phyloP scores from a whole-genome alignment of 2,113 vertebrate genomes.

The Zosterops pallidus region DNA sequence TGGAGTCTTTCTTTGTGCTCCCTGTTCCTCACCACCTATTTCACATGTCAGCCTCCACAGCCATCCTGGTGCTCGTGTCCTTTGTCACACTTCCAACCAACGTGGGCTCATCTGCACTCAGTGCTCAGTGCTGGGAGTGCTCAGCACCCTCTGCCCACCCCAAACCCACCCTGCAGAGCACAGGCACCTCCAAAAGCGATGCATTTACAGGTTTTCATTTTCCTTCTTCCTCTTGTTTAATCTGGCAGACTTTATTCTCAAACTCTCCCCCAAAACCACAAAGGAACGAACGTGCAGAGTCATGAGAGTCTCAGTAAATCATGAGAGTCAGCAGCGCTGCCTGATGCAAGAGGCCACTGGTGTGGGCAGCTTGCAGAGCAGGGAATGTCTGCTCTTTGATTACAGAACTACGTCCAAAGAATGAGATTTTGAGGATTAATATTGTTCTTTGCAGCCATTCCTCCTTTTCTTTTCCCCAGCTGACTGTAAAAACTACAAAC shows the following conservation, averaged over 20 bases:
- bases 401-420: neutral
- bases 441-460: neutral
- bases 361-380: neutral
- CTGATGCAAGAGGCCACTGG: neutral
- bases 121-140: rapidly evolving
- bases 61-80: neutral
- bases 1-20: slow-evolving; percentile 17
- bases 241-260: neutral
- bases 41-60: neutral
- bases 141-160: neutral
- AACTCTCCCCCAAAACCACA: neutral
- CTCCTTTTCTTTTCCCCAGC: neutral
- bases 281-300: neutral
- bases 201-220: rapidly evolving
- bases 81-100: rapidly evolving
- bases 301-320: neutral
- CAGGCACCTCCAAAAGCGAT: rapidly evolving
- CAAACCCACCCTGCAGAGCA: neutral
- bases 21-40: slow-evolving; percentile 7
- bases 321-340: neutral
- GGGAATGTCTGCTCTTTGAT: neutral
- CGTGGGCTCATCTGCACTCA: neutral
- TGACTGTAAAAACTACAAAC: neutral
- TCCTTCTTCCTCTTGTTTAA: neutral
- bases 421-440: neutral